Evolutionary conservation across 2,113 vertebrate species (phyloP).

Genomic region (Phycodurus eques): DNA sequence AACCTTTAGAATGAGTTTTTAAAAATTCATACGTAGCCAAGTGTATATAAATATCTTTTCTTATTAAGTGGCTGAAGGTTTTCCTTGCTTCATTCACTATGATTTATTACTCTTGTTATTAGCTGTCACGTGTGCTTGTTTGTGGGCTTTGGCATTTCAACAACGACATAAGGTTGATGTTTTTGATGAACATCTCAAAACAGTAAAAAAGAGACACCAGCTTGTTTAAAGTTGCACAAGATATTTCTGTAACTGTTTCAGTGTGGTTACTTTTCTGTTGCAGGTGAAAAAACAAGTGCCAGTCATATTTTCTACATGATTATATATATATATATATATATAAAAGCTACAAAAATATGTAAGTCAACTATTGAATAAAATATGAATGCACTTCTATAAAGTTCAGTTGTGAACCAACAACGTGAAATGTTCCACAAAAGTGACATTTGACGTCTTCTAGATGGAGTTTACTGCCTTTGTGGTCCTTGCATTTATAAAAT

Average conservation of each 20-base stretch:
- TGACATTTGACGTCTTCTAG: conserved; percentile 24
- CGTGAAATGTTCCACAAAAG: not conserved
- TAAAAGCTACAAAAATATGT: not conserved
- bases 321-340: no score
- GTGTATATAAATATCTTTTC: not conserved
- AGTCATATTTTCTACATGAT: not conserved
- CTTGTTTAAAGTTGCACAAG: not conserved
- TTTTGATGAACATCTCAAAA: not conserved
- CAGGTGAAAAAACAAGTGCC: not conserved
- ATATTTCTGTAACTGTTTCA: not conserved
- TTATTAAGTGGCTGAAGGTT: not conserved
- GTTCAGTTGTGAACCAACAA: not conserved
- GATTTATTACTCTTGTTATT: not conserved
- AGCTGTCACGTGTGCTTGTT: not conserved
- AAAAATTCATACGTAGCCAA: not conserved
- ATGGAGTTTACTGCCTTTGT: conserved; percentile 79
- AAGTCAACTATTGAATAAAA: not conserved
- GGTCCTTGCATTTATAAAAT: conserved; percentile 85
- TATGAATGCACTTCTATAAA: not conserved
- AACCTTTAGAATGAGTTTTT: not conserved
- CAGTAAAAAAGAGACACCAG: not conserved
- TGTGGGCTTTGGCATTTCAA: not conserved
- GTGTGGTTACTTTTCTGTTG: not conserved
- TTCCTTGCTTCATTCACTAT: not conserved
- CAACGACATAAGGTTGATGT: not conserved